Evolutionary conservation across 2,797 vertebrate genomes (phyloP), one percentile per base, ranked within the genome.

Genomic region (Lagodon rhomboides): DNA sequence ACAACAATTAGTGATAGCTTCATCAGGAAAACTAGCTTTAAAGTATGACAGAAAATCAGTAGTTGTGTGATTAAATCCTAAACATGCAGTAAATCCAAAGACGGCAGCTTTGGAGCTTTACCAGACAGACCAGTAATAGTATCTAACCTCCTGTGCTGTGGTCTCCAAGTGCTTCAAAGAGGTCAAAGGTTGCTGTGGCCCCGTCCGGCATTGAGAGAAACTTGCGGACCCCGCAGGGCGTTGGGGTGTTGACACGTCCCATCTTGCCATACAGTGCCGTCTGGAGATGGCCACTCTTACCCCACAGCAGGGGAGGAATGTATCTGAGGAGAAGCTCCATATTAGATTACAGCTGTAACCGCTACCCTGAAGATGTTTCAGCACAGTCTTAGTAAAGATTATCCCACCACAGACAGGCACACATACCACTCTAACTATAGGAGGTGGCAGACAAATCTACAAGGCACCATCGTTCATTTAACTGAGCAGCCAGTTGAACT

Each of bases 231-330:
- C 98, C 97, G 0, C 92, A 90, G 0, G 97, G 98, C 65, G 97
- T 95, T 0, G 98, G 98, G 0, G 97, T 97, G 79, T 94, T 96
- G 81, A 99, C 95, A 27, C 98, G 93, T 16, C 98, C 98, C 97
- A 99, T 97, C 89, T 98, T 98, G 62, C 97, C 97, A 0, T 99
- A 99, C 63, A 99, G 94, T 22, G 94, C 96, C 0, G 98, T 99
- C 91, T 99, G 98, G 73, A 99, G 95, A 76, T 99, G 98, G 65
- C 98, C 98, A 18, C 97, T 98, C 87, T 99, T 99, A 0, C 97
- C 97, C 98, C 98, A 99, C 84, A 99, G 95, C 88, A 98, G 72
- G 0, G 98, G 98, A 62, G 98, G 97, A 92, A 99, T 95, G 83
- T 99, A 99, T 81, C 98, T 99, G 87, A 73, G 79, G 91, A 83